Base-by-base conservation (phyloP, 64 coral and sea anemone genomes). In the Stichodactyla helianthus region DNA sequence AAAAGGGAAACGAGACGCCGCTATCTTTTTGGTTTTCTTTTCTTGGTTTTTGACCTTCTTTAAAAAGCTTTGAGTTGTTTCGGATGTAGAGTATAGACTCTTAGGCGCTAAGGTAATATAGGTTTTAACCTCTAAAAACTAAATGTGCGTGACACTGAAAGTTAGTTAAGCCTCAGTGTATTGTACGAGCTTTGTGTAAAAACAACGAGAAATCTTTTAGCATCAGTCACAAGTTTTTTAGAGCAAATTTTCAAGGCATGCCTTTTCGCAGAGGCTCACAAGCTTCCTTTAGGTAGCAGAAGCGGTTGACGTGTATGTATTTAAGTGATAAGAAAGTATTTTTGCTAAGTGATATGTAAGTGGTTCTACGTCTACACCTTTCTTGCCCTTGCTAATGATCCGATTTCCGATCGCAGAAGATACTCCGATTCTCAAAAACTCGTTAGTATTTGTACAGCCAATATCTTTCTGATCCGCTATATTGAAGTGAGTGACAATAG, bases 341-440 rank as follows among this genome's bases (percentile, higher is more conserved):
- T 31, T 74, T 74, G 68, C 68, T 74, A 74, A 74, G 68, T 74
- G 68, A 74, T 74, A 4, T 31, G 35, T n/a, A 74, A 74, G 26
- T 74, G 68, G 68, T 74, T 74, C 8, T 19, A 28, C 68, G 27
- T 35, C 68, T 25, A 25, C 12, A 74, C 23, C 25, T 31, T 74
- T 31, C 68, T 74, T 74, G 25, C 25, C n/a, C 27, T 74, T 23
- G 23, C 4, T 23, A 23, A 74, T 6, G 25, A 74, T 74, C 25
- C 68, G 25, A 65, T 65, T 65, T 22, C 5, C 22, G 59, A 60
- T 60, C 5, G 59, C 59, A 13, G 59, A 60, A 60, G 13, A 15
- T 60, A 15, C 17, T 60, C 35, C 35, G 35, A 44, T 60, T 60
- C 18, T 68, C n/a, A 17, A 68, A 74, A 74, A 74, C 7, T 22